Percentiles rank a stretch among this genome's conserved stretches.
phyloP scores from a whole-genome alignment of 2,888 invertebrate species.

The Protophormia terraenovae region DNA sequence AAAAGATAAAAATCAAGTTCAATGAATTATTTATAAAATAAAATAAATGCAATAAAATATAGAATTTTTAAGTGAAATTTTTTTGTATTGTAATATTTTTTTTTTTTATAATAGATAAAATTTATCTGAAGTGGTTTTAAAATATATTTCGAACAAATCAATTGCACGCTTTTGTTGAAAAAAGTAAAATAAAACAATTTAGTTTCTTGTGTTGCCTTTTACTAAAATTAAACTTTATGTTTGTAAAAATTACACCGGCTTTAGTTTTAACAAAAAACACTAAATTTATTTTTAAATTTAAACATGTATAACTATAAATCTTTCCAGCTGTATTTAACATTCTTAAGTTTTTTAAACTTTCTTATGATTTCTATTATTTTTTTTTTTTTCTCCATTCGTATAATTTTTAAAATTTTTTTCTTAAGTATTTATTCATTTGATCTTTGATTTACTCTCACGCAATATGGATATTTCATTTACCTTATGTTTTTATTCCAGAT shows the following conservation, averaged over 20 bases:
- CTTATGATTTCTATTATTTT: too few relatives aligned
- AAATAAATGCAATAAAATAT: not conserved
- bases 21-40: conserved; percentile 45
- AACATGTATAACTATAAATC: not conserved
- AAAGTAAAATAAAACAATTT: too few relatives aligned
- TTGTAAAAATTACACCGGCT: too few relatives aligned
- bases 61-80: not conserved
- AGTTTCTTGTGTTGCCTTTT: too few relatives aligned
- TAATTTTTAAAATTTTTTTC: not conserved
- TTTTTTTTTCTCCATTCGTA: not conserved
- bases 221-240: too few relatives aligned
- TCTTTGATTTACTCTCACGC: conserved; percentile 60
- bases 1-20: conserved; percentile 35
- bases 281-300: not conserved
- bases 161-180: too few relatives aligned
- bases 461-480: not conserved
- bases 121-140: too few relatives aligned
- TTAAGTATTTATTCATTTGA: conserved; percentile 23
- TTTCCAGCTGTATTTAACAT: not conserved
- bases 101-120: too few relatives aligned
- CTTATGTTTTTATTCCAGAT: not conserved
- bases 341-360: not conserved
- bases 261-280: too few relatives aligned
- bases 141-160: too few relatives aligned
- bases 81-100: too few relatives aligned